Evolutionary conservation across 2,888 invertebrate species (phyloP), one percentile per base, ranked within the genome.

Genomic region (Troides oblongomaculatus): DNA sequence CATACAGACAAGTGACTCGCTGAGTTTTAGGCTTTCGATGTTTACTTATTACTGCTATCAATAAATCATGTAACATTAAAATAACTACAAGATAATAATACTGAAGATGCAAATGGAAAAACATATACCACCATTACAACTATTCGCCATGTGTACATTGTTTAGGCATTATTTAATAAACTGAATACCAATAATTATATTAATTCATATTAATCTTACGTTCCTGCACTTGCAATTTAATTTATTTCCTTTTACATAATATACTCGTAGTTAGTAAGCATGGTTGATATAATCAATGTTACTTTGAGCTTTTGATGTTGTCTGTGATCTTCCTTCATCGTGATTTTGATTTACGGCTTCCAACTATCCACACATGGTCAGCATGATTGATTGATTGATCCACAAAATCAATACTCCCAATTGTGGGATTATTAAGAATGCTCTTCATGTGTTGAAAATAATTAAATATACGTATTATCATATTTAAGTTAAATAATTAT

Each of bases 1-100:
- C 57, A 60, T 86, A 85, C 78, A 82, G 82, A 85, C 82, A 86
- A 85, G 86, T 86, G 74, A 69, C 69, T 69, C 72, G 64, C 25
- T 8, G 25, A 58, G 58, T 57, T 60, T 53, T 60, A 67, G 63
- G 79, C 79, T 80, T 79, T 81, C 57, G 73, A 73, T 81, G 71
- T 75, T 72, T 67, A 46, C 30, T 68, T 63, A n/a, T 68, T 63
- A n/a, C n/a, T 60, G 60, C n/a, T 21, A 21, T 17, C 8, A 50
- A 58, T 46, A 21, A 14, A 21, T 43, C 21, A 14, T n/a, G 21
- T 62, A 62, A 39, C 46, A 21, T 43, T 62, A 39, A 14, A 21
- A 10, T 21, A 21, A 23, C 53, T 53, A n/a, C 18, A 53, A n/a
- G 8, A 18, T n/a, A n/a, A n/a, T 53, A 53, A 53, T 18, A n/a